phyloP scores from a whole-genome alignment of 2,113 vertebrate species.

The Pipa parva region DNA sequence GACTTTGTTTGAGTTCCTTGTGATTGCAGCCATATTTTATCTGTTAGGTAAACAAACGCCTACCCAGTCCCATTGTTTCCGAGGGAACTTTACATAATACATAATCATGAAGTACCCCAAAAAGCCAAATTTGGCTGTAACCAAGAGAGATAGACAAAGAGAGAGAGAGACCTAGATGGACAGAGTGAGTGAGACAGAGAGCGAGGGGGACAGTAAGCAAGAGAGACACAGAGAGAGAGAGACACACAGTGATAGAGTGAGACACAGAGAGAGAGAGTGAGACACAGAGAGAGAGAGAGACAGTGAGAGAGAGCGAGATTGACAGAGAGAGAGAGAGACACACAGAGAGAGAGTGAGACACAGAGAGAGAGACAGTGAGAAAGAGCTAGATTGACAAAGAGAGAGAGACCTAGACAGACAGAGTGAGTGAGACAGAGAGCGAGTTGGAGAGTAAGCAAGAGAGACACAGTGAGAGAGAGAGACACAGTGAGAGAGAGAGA shows the following conservation, averaged over 20 bases:
- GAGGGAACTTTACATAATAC: too few relatives aligned
- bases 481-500: neutral
- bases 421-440: neutral
- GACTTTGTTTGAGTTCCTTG: too few relatives aligned
- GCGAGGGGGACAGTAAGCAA: neutral
- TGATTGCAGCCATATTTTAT: too few relatives aligned
- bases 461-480: neutral
- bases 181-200: neutral
- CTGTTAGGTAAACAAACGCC: too few relatives aligned
- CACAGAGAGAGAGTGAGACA: neutral
- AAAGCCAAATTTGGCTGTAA: too few relatives aligned
- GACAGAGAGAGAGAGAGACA: neutral
- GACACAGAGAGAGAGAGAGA: neutral
- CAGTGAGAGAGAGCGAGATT: neutral
- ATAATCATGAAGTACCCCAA: too few relatives aligned
- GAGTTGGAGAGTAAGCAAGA: neutral
- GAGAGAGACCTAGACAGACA: neutral
- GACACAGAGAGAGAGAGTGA: neutral
- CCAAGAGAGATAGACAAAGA: neutral
- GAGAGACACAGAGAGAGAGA: neutral
- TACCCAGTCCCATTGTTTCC: too few relatives aligned
- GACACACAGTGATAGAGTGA: neutral
- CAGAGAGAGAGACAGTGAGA: neutral
- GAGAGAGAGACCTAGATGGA: neutral
- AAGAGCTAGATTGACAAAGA: neutral